Conservation (phyloP, 1,140 invertebrate species). For the Lordiphosa mommai region DNA sequence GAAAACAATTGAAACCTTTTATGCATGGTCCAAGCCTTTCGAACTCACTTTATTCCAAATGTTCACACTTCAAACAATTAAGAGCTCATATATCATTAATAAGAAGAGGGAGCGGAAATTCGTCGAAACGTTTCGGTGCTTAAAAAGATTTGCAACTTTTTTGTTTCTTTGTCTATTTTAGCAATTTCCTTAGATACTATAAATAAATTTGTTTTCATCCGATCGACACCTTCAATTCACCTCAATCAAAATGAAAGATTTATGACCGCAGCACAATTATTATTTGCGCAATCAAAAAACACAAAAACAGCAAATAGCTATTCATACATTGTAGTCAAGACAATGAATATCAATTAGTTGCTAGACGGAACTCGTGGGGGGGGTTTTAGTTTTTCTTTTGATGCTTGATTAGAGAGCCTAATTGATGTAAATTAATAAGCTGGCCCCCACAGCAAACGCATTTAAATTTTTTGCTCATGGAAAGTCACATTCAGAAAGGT, state of each 20-base stretch:
- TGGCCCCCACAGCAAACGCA: constrained; percentile 13
- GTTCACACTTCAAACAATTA: too few relatives aligned
- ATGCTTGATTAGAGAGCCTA: constrained; percentile 38
- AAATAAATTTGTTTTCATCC: too few relatives aligned
- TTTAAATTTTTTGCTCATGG: not conserved
- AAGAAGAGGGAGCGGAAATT: too few relatives aligned
- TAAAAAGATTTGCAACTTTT: too few relatives aligned
- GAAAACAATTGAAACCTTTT: too few relatives aligned
- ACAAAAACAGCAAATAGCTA: constrained; percentile 1
- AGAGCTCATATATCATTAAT: too few relatives aligned
- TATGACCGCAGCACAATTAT: constrained; percentile 6
- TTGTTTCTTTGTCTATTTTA: too few relatives aligned
- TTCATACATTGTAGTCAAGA: constrained; percentile 30
- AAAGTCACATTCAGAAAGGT: constrained; percentile 48
- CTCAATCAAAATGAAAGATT: constrained; percentile 6
- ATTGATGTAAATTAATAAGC: constrained; percentile 52
- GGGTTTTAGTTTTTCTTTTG: not conserved
- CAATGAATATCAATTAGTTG: constrained; percentile 50
- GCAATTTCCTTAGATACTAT: too few relatives aligned
- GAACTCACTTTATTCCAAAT: too few relatives aligned
- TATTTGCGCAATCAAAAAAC: not conserved
- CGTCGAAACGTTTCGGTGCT: too few relatives aligned
- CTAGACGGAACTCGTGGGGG: constrained; percentile 3
- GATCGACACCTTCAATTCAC: not conserved
- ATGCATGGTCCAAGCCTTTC: too few relatives aligned